A percentile compares a stretch with the other conserved stretches of the same genome.
These are phyloP conservation scores for Lucifuga dentata DNA, from an alignment of 2,113 vertebrate genomes.

Conservation along the genomic window DNA sequence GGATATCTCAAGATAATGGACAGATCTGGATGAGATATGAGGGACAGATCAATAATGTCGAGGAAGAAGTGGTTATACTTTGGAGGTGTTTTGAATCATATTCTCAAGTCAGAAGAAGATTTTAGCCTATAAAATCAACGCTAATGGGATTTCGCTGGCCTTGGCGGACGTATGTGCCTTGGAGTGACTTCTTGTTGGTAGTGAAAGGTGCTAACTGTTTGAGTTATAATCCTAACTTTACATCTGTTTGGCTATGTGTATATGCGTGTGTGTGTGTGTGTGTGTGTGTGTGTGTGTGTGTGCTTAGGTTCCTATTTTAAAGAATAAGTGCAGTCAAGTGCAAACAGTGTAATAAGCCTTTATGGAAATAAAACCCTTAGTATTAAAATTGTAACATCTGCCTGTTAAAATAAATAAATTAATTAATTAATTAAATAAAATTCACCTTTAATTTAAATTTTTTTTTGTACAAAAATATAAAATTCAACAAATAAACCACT, in stretches of 20 bases:
- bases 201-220: no score
- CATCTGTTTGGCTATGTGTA: not conserved
- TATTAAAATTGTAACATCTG: conserved; percentile 14
- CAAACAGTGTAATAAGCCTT: conserved; percentile 3
- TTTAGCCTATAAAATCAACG: no score
- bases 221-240: not conserved
- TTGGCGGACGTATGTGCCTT: no score
- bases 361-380: not conserved
- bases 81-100: no score
- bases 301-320: not conserved
- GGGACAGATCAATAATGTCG: no score
- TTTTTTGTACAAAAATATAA: conserved; percentile 25
- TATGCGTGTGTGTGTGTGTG: not conserved
- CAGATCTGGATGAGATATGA: no score
- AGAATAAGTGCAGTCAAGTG: conserved; percentile 19
- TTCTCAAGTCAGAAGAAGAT: no score
- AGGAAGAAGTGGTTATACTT: no score
- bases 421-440: no score
- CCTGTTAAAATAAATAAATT: conserved; percentile 24
- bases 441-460: conserved; percentile 34
- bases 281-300: not conserved
- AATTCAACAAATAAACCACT: conserved; percentile 41
- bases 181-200: no score
- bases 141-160: no score
- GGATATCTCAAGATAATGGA: no score